Base-by-base conservation (phyloP, 2,888 invertebrate species). In the Lampropteryx suffumata region DNA sequence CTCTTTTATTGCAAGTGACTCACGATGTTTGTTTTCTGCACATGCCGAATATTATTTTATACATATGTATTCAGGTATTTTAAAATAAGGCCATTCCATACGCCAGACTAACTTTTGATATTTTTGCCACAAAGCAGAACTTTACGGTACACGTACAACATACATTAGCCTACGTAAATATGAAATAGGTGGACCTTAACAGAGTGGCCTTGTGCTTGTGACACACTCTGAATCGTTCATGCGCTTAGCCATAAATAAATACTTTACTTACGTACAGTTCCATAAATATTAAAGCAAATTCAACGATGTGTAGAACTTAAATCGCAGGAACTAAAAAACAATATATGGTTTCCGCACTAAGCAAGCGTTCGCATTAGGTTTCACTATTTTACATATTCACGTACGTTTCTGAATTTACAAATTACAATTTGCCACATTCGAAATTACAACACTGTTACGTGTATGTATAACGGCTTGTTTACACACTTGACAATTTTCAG, bases 401-500 rank as follows among this genome's bases (percentile, higher is more conserved):
- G 41, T 44, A 33, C 27, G 26, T 44, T 30, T 32, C 21, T 2
- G 27, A 33, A 37, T 37, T 7, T 12, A 48, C 24, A 26, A 28
- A 34, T 39, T 34, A n/a, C n/a, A 34, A 35, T 50, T 34, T 29
- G 33, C 40, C 26, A 40, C 14, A 26, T 45, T 39, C 28, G 4
- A 14, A 34, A 35, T 34, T 30, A 42, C 33, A 34, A 29, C 47
- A 53, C 57, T 49, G 50, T 56, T 9, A 62, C 55, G 42, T 26
- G 46, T 28, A 45, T 52, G 48, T 45, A 52, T 52, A 50, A 32
- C 53, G 48, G 33, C 55, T 64, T 76, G 68, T 76, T 75, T 71
- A 74, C 73, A 76, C 69, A 65, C 63, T 70, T 59, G 59, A 60
- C 53, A 59, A 59, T 59, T 59, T 69, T 62, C 51, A 50, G 55